Evolutionary conservation across 2,113 vertebrate species (phyloP).

Genomic region (Etheostoma cragini): DNA sequence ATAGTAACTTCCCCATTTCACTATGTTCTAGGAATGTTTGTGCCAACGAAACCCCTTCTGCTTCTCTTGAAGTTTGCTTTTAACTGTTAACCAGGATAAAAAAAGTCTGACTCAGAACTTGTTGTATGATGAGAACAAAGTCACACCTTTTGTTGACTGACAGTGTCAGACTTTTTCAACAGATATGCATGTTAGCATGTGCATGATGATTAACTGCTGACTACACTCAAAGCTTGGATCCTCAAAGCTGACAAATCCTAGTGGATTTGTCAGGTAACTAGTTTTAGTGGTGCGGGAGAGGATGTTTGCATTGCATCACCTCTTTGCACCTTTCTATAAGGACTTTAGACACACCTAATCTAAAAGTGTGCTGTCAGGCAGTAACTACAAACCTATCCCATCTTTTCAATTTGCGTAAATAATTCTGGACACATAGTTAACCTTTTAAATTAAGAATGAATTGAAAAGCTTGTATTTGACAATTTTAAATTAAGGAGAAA

Average conservation of each 20-base stretch:
- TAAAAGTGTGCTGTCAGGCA: not conserved
- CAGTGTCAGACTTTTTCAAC: slow-evolving; percentile 21
- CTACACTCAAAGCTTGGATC: not conserved
- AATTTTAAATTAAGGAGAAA: not conserved
- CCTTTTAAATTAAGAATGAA: not conserved
- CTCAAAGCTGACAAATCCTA: not conserved
- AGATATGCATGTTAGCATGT: slow-evolving; percentile 45
- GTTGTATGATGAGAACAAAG: not conserved
- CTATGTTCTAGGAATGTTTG: not conserved
- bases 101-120: slow-evolving; percentile 34
- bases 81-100: not conserved
- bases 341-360: slow-evolving; percentile 1
- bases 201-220: slow-evolving; percentile 35
- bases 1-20: not conserved
- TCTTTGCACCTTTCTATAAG: slow-evolving; percentile 12
- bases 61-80: slow-evolving; percentile 7
- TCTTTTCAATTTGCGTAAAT: not conserved
- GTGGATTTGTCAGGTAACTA: not conserved
- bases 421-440: not conserved
- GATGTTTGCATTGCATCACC: slow-evolving; percentile 43
- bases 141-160: not conserved
- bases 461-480: not conserved
- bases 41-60: too few relatives aligned
- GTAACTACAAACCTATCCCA: not conserved
- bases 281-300: not conserved